Evolutionary conservation across 2,797 vertebrate species (phyloP).

Genomic region (Myotis vivesi): DNA sequence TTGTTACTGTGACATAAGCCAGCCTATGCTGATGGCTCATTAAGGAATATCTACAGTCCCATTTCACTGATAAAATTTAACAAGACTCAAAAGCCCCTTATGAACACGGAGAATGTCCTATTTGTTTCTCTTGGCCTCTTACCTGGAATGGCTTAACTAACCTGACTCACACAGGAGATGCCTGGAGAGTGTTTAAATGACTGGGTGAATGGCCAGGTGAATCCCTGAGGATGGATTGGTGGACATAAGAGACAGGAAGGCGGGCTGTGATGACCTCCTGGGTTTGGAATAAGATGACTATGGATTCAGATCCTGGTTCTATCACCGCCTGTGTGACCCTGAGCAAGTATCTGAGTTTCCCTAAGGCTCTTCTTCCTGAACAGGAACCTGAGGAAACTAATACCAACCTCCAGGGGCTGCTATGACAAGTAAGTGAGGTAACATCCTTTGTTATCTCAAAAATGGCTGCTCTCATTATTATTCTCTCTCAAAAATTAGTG

Average conservation of each 20-base stretch:
- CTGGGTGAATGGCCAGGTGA: neutral
- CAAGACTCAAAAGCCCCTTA: neutral
- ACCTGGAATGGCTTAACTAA: neutral
- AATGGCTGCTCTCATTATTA: neutral
- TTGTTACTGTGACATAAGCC: neutral
- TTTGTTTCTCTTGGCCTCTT: neutral
- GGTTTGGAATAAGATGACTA: neutral
- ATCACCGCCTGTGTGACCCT: neutral
- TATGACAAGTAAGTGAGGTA: neutral
- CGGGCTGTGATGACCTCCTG: neutral
- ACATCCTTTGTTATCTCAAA: neutral
- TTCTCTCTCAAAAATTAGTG: neutral
- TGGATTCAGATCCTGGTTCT: neutral
- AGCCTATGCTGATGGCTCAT: neutral
- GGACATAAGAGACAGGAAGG: neutral
- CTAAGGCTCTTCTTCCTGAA: neutral
- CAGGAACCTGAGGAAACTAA: neutral
- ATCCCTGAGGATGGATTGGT: neutral
- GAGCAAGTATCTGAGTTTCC: neutral
- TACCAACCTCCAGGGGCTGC: neutral
- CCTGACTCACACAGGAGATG: neutral
- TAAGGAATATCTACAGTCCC: neutral
- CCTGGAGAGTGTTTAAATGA: neutral
- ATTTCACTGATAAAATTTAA: neutral
- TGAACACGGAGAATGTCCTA: neutral